Percentiles rank a stretch among this genome's conserved stretches.
Conservation (phyloP, 2,797 vertebrate species). For the Scleropages formosus region DNA sequence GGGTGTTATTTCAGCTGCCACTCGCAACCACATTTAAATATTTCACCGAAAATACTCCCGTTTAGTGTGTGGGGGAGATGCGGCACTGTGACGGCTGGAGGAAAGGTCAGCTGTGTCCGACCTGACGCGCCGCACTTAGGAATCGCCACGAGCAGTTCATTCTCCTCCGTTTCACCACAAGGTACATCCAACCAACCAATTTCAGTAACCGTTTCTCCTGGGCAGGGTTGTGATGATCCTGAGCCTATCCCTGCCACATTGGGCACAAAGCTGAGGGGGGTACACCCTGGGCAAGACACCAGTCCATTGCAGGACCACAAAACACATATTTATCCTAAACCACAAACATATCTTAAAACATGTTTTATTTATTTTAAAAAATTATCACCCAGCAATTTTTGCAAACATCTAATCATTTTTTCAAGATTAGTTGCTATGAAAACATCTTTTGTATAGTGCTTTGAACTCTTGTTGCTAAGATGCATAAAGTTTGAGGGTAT, state of each 20-base stretch:
- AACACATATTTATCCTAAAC: neutral
- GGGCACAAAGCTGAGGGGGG: no score
- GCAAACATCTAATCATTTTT: neutral
- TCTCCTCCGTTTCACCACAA: neutral
- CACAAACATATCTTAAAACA: neutral
- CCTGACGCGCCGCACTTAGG: neutral
- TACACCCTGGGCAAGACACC: no score
- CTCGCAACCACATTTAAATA: conserved; percentile 61
- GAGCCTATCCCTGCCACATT: no score
- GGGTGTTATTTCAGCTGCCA: conserved; percentile 59
- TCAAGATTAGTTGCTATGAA: conserved; percentile 37
- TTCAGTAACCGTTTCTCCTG: no score
- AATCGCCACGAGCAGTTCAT: neutral
- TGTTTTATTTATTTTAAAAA: neutral
- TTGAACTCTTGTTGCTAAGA: conserved; percentile 16
- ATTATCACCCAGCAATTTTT: neutral
- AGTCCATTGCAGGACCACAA: no score
- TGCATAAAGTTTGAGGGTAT: neutral
- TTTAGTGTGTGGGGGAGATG: neutral
- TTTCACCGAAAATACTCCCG: conserved; percentile 45
- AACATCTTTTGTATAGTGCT: conserved; percentile 53
- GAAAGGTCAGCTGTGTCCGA: conserved; percentile 44
- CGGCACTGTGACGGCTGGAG: conserved; percentile 8
- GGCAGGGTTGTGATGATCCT: no score
- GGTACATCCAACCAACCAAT: no score